These are phyloP conservation scores for Festucalex cinctus DNA, from an alignment of 2,113 vertebrate genomes.

Conservation along the genomic window DNA sequence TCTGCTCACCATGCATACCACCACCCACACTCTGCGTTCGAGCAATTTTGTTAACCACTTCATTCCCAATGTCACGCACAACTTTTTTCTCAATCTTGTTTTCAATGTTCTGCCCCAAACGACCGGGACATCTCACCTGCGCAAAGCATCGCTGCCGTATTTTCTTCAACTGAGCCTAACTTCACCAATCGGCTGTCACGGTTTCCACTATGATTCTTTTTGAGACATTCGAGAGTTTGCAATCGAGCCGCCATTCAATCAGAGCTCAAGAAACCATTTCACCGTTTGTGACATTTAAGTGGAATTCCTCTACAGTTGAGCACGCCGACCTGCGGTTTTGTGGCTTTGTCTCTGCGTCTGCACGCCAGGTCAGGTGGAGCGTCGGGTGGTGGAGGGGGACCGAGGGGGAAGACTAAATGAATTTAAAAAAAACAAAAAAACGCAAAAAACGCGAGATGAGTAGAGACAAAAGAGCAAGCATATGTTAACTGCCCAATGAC, in stretches of 20 bases:
- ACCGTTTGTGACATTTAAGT: constrained; percentile 3
- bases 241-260: not conserved
- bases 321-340: constrained; percentile 1
- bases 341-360: constrained; percentile 9
- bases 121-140: too few relatives aligned
- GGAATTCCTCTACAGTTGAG: not conserved
- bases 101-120: too few relatives aligned
- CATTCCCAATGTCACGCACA: too few relatives aligned
- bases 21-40: too few relatives aligned
- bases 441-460: constrained; percentile 3
- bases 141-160: too few relatives aligned
- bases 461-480: constrained; percentile 27
- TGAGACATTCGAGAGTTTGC: not conserved
- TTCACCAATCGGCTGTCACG: not conserved
- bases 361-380: constrained; percentile 33
- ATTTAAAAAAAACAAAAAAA: too few relatives aligned
- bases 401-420: constrained; percentile 8
- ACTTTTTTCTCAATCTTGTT: too few relatives aligned
- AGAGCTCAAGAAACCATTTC: not conserved
- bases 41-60: too few relatives aligned
- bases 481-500: constrained; percentile 35
- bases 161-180: not conserved
- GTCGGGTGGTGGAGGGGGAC: not conserved
- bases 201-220: not conserved
- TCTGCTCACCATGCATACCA: too few relatives aligned